These are phyloP conservation scores for Adoxophyes honmai DNA, from an alignment of 1,140 invertebrate genomes.

Conservation along the genomic window DNA sequence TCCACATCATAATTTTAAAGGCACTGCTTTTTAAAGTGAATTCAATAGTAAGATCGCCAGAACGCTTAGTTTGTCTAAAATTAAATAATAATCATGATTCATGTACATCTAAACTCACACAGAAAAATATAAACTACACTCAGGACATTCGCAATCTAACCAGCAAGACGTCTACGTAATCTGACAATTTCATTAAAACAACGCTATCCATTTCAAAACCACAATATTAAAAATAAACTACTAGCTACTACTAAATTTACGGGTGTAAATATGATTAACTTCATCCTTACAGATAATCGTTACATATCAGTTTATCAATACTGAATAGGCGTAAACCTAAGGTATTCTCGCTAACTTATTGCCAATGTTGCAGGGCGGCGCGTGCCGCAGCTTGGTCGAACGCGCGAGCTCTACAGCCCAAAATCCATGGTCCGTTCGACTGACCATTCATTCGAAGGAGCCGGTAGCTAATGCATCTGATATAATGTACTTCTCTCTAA, in stretches of 20 bases:
- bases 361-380: slow-evolving; percentile 46
- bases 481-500: slow-evolving; percentile 24
- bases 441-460: slow-evolving; percentile 34
- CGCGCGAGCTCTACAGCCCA: too few species aligned
- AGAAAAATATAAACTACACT: slow-evolving; percentile 11
- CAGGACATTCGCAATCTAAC: slow-evolving; percentile 12
- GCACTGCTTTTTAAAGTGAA: slow-evolving; percentile 52
- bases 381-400: too few species aligned
- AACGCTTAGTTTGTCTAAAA: slow-evolving; percentile 11
- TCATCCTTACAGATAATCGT: slow-evolving; percentile 53
- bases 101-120: slow-evolving; percentile 11
- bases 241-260: slow-evolving; percentile 61
- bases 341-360: slow-evolving; percentile 65
- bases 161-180: slow-evolving; percentile 7
- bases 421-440: not conserved
- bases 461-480: slow-evolving; percentile 30
- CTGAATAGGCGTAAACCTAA: slow-evolving; percentile 66
- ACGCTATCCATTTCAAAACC: slow-evolving; percentile 20
- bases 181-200: slow-evolving; percentile 2
- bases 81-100: slow-evolving; percentile 10
- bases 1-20: slow-evolving; percentile 50
- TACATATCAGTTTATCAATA: slow-evolving; percentile 67
- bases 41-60: slow-evolving; percentile 2
- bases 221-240: slow-evolving; percentile 54
- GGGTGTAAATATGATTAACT: slow-evolving; percentile 66